phyloP scores from a whole-genome alignment of 1,140 invertebrate species.

The Littorina saxatilis region DNA sequence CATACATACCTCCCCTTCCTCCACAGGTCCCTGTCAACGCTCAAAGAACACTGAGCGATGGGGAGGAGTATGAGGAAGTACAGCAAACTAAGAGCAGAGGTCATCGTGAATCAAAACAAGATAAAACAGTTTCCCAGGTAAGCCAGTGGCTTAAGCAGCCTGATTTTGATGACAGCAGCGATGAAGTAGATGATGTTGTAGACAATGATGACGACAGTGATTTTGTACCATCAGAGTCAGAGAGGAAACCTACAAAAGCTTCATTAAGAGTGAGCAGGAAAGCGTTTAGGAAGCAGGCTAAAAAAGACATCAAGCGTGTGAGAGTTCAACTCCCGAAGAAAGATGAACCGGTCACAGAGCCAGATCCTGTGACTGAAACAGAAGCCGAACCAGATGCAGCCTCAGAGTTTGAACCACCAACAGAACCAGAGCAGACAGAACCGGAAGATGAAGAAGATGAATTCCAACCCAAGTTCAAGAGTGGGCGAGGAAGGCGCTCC shows the following conservation, averaged over 20 bases:
- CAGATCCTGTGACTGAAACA: background rate
- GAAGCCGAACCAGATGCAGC: background rate
- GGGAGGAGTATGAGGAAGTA: constrained; percentile 23
- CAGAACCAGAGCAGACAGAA: constrained; percentile 17
- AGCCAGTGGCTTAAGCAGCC: constrained; percentile 32
- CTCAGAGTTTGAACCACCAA: constrained; percentile 6
- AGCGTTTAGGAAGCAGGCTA: constrained; percentile 7
- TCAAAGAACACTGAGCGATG: background rate
- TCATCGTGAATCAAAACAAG: background rate
- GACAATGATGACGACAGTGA: constrained; percentile 34
- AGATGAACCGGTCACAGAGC: background rate
- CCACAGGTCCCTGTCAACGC: background rate
- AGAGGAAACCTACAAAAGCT: constrained; percentile 6
- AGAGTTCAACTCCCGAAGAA: background rate
- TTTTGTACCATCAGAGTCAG: constrained; percentile 30
- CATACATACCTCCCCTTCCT: background rate
- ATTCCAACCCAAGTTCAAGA: constrained; percentile 1
- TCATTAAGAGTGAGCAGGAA: background rate
- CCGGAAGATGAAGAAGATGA: constrained; percentile 35
- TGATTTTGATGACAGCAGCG: constrained; percentile 25
- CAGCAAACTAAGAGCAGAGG: background rate
- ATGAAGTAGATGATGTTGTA: constrained; percentile 18
- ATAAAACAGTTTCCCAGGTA: background rate
- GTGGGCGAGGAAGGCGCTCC: background rate
- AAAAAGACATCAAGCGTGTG: constrained; percentile 17